A percentile compares a stretch with the other conserved stretches of the same genome.
These are phyloP conservation scores for Conops quadrifasciatus DNA, from an alignment of 2,888 invertebrate genomes.

Conservation along the genomic window DNA sequence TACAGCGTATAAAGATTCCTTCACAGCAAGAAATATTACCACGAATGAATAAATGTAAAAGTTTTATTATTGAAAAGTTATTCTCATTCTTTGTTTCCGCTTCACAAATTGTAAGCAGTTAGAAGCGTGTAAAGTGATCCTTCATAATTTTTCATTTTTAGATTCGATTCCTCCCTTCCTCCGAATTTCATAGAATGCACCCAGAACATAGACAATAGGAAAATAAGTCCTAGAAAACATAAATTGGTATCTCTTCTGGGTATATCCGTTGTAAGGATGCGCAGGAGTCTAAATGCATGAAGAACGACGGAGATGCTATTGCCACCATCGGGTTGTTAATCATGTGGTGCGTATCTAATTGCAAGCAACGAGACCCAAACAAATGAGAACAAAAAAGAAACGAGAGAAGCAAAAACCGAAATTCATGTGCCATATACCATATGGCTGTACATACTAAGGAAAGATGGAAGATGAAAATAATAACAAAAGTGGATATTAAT, in stretches of 20 bases:
- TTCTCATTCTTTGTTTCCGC: not conserved
- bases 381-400: not conserved
- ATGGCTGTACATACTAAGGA: not conserved
- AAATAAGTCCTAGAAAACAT: not conserved
- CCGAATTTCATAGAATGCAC: not conserved
- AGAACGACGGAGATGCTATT: too few species aligned
- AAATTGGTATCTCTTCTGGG: not conserved
- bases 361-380: not conserved
- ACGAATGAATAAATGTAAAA: not conserved
- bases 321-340: not conserved
- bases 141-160: not conserved
- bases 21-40: not conserved
- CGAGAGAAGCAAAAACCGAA: not conserved
- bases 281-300: not conserved
- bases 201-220: not conserved
- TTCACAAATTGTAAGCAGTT: not conserved
- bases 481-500: not conserved
- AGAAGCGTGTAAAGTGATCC: not conserved
- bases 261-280: not conserved
- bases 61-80: not conserved
- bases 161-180: not conserved
- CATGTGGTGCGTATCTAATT: conserved; percentile 27
- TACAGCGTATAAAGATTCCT: not conserved
- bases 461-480: not conserved
- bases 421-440: conserved; percentile 7